Evolutionary conservation across 2,888 invertebrate genomes (phyloP).

Genomic region (Lepas anatifera): DNA sequence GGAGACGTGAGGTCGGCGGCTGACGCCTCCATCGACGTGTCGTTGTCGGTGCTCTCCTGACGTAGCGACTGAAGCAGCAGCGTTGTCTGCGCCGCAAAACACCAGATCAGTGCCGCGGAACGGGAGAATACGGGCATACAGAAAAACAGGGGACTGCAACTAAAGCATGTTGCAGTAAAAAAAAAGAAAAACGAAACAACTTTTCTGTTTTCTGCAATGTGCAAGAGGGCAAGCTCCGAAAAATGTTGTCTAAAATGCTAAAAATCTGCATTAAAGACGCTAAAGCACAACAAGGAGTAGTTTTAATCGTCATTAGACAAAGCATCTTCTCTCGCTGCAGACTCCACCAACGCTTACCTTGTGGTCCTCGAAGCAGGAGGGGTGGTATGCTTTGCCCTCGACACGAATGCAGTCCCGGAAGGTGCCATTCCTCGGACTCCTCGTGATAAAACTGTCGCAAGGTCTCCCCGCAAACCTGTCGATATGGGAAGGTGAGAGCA

Average conservation of each 20-base stretch:
- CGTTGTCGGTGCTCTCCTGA: slow-evolving; percentile 15
- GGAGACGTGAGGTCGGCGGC: neutral
- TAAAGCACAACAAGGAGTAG: no score
- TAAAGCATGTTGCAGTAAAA: no score
- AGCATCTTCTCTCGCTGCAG: no score
- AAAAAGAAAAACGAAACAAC: no score
- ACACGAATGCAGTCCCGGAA: slow-evolving; percentile 59
- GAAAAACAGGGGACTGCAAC: no score
- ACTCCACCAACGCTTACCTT: slow-evolving; percentile 52
- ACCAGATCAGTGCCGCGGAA: no score
- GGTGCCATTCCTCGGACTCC: slow-evolving; percentile 94
- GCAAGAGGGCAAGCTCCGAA: no score
- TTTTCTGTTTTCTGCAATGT: no score
- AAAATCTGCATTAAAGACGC: no score
- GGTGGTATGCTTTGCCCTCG: slow-evolving; percentile 69
- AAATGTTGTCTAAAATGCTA: no score
- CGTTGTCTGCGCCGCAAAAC: slow-evolving; percentile 5
- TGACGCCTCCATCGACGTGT: slow-evolving; percentile 17
- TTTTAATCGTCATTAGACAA: no score
- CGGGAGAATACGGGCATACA: no score
- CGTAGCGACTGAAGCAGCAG: neutral
- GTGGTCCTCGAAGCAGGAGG: slow-evolving; percentile 75
- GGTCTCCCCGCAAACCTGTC: slow-evolving; percentile 67
- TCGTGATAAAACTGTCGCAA: slow-evolving; percentile 95
- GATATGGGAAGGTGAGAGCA: neutral